phyloP scores from a whole-genome alignment of 2,888 invertebrate genomes.

The Digitonthophagus gazella region DNA sequence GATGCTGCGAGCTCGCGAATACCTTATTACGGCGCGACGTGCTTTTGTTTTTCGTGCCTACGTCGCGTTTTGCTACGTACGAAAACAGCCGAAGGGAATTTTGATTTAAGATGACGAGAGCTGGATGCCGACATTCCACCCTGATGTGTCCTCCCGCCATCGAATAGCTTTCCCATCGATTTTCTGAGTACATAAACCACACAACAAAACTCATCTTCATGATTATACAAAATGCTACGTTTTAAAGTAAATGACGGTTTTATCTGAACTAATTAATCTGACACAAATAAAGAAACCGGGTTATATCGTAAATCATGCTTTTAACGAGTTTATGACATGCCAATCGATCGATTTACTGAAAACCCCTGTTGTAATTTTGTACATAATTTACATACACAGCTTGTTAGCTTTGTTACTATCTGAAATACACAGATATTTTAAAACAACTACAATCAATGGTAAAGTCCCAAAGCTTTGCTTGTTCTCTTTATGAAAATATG shows the following conservation, averaged over 20 bases:
- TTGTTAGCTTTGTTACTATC: neutral
- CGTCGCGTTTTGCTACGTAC: slow-evolving; percentile 6
- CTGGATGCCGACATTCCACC: slow-evolving; percentile 4
- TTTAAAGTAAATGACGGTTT: neutral
- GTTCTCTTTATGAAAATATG: neutral
- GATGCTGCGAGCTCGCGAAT: slow-evolving; percentile 27
- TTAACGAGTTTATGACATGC: too few species aligned
- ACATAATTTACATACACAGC: too few species aligned
- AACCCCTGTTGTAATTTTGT: neutral
- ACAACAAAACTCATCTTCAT: neutral
- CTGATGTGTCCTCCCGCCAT: slow-evolving; percentile 1
- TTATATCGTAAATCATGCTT: neutral
- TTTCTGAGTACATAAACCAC: neutral
- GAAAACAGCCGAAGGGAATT: slow-evolving; percentile 22
- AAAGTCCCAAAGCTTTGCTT: neutral
- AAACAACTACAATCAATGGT: neutral
- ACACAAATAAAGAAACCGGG: neutral
- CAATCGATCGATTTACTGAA: too few species aligned
- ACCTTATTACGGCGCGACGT: slow-evolving; percentile 24
- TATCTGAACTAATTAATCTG: neutral
- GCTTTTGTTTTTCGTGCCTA: slow-evolving; percentile 18
- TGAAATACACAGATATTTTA: neutral
- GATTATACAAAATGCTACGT: neutral
- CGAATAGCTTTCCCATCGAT: neutral
- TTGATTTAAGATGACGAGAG: slow-evolving; percentile 17